A percentile compares a stretch with the other conserved stretches of the same genome.
phyloP scores from a whole-genome alignment of 2,888 invertebrate species.

The Lacanobia wlatinum region DNA sequence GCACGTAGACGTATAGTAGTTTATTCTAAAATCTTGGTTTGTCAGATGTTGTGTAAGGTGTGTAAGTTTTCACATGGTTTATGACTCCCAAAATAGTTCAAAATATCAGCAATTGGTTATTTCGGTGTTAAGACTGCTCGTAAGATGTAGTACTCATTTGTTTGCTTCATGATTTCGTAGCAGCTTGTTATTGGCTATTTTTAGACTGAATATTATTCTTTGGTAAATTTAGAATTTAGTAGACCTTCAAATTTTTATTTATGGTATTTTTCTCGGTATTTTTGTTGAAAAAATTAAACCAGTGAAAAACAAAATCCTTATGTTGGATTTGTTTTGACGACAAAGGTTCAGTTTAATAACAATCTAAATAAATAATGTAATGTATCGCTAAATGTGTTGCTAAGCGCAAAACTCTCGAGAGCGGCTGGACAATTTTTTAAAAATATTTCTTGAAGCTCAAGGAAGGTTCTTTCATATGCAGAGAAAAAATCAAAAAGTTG shows the following conservation, averaged over 20 bases:
- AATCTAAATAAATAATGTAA: too few relatives aligned
- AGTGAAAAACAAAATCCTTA: neutral
- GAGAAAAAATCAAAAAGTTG: too few relatives aligned
- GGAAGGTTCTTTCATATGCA: too few relatives aligned
- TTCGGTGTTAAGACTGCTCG: constrained; percentile 22
- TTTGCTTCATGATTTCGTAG: constrained; percentile 33
- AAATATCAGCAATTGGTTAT: constrained; percentile 43
- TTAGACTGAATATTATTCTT: neutral
- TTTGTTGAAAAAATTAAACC: neutral
- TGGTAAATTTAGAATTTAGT: neutral
- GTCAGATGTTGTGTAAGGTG: constrained; percentile 23
- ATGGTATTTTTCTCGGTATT: neutral
- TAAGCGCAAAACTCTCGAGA: too few relatives aligned
- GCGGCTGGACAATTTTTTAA: too few relatives aligned
- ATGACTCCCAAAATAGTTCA: constrained; percentile 40
- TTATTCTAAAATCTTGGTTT: constrained; percentile 21
- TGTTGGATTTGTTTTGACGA: neutral
- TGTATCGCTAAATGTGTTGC: too few relatives aligned
- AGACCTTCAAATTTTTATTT: neutral
- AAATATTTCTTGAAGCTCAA: too few relatives aligned
- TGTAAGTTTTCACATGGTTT: constrained; percentile 25
- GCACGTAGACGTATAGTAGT: constrained; percentile 3
- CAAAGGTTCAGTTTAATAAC: too few relatives aligned
- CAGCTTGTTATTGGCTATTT: constrained; percentile 31
- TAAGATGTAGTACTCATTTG: constrained; percentile 29